Percentiles rank a stretch among this genome's conserved stretches.
Evolutionary conservation across 2,113 vertebrate genomes (phyloP).

Genomic region (Trogon surrucura): DNA sequence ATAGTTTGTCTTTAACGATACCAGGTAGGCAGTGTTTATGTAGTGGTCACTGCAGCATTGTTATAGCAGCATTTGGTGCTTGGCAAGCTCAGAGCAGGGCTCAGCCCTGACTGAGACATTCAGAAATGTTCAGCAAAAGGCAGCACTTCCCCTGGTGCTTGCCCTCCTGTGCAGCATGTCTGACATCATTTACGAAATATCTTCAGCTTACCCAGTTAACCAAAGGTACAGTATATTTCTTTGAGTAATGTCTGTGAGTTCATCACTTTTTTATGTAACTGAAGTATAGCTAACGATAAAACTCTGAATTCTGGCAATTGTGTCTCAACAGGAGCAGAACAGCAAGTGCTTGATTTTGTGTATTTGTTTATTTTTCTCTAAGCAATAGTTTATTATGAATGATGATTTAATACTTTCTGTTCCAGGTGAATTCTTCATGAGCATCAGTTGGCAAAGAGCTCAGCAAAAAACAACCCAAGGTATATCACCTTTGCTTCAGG

Average conservation of each 20-base stretch:
- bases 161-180: not conserved
- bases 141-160: not conserved
- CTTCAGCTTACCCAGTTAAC: not conserved
- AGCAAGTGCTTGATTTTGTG: not conserved
- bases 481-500: not conserved
- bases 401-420: not conserved
- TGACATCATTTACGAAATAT: not conserved
- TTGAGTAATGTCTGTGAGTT: constrained; percentile 21
- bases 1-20: not conserved
- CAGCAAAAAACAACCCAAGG: not conserved
- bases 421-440: not conserved
- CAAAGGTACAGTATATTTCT: constrained; percentile 23
- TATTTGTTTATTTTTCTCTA: not conserved
- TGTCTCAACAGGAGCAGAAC: not conserved
- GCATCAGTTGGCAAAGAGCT: not conserved
- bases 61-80: accelerated
- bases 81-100: not conserved
- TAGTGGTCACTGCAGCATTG: not conserved
- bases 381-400: not conserved
- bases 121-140: not conserved
- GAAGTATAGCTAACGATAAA: not conserved
- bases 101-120: not conserved
- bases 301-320: not conserved
- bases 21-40: not conserved
- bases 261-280: not conserved